Percentiles rank a stretch among this genome's conserved stretches.
These are phyloP conservation scores for Catotricha subobsoleta DNA, from an alignment of 2,888 invertebrate species.

Conservation along the genomic window DNA sequence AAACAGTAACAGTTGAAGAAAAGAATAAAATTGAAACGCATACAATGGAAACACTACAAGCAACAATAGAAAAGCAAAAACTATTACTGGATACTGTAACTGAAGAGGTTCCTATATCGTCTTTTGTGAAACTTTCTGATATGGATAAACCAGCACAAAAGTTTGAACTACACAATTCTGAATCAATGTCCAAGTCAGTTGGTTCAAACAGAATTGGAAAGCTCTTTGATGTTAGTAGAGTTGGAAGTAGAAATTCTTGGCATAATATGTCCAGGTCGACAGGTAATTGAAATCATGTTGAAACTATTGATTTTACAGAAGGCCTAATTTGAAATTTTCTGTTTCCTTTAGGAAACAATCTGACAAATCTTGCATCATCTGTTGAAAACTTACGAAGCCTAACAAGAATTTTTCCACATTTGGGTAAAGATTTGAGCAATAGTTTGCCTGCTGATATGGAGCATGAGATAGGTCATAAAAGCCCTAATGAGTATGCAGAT, in stretches of 20 bases:
- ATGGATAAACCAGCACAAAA: constrained; percentile 47
- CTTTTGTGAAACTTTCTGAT: constrained; percentile 61
- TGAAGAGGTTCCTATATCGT: constrained; percentile 25
- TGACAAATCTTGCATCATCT: constrained; percentile 34
- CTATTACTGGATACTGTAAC: constrained; percentile 27
- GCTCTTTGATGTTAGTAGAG: constrained; percentile 20
- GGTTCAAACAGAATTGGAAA: constrained; percentile 26
- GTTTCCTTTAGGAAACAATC: constrained; percentile 24
- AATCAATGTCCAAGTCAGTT: constrained; percentile 24
- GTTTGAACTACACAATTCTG: constrained; percentile 24
- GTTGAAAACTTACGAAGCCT: constrained; percentile 39
- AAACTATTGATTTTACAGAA: too few relatives aligned
- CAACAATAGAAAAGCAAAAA: constrained; percentile 27
- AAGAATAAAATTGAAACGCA: constrained; percentile 15
- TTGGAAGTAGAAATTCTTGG: constrained; percentile 10
- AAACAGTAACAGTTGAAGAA: background rate
- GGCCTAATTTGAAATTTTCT: too few relatives aligned
- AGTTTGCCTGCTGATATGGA: constrained; percentile 27
- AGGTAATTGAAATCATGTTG: constrained; percentile 3
- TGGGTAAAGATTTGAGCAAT: constrained; percentile 31
- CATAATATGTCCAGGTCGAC: constrained; percentile 23
- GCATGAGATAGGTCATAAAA: constrained; percentile 11
- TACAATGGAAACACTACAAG: constrained; percentile 25
- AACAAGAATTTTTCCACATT: constrained; percentile 43
- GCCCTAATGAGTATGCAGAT: constrained; percentile 26